Percentiles rank a stretch among this genome's conserved stretches.
Evolutionary conservation across 2,113 vertebrate genomes (phyloP).

Genomic region (Ochotona princeps): DNA sequence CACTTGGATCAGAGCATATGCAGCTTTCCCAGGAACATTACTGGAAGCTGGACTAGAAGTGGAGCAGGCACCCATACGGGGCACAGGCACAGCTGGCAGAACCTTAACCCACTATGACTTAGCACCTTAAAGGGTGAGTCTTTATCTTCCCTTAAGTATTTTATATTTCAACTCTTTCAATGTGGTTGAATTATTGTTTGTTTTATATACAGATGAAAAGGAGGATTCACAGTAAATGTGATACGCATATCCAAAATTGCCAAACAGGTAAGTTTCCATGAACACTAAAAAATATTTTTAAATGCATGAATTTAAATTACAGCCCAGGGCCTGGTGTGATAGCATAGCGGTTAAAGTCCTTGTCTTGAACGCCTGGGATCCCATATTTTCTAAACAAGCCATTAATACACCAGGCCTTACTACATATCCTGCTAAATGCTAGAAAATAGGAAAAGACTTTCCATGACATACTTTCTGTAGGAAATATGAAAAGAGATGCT

Average conservation of each 20-base stretch:
- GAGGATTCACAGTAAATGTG: neutral
- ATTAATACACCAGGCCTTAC: neutral
- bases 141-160: constrained; percentile 40
- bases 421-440: neutral
- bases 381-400: too few species aligned
- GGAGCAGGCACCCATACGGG: too few species aligned
- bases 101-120: neutral
- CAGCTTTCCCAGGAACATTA: too few species aligned
- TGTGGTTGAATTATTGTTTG: neutral
- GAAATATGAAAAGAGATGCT: constrained; percentile 12
- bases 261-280: constrained; percentile 60
- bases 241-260: constrained; percentile 60
- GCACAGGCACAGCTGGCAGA: too few species aligned
- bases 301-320: constrained; percentile 57
- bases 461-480: neutral
- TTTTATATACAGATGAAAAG: constrained; percentile 36
- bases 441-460: neutral
- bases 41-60: too few species aligned
- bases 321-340: neutral
- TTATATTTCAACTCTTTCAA: constrained; percentile 43
- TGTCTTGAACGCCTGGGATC: too few species aligned
- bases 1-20: too few species aligned
- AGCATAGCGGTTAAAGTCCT: too few species aligned
- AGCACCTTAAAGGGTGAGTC: neutral
- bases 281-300: constrained; percentile 37